phyloP scores from a whole-genome alignment of 64 coral and sea anemone species.

The Montipora foliosa region DNA sequence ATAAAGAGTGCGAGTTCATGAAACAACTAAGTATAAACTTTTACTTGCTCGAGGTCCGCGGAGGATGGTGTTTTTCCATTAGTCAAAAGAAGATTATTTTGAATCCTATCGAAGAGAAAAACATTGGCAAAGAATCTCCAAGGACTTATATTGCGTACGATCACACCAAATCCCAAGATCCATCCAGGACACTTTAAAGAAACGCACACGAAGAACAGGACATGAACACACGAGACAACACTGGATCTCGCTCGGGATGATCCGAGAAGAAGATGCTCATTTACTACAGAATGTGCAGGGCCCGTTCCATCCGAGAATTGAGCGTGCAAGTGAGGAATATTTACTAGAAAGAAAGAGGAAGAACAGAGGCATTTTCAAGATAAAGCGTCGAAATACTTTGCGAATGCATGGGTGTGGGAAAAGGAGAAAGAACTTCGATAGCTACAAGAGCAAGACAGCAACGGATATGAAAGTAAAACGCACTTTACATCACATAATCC shows the following conservation, averaged over 20 bases:
- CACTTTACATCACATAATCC: not conserved
- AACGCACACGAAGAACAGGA: not conserved
- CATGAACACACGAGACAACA: not conserved
- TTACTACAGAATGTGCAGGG: not conserved
- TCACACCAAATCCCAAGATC: not conserved
- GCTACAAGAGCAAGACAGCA: not conserved
- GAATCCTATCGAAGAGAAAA: not conserved
- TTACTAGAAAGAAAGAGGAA: not conserved
- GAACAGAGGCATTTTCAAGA: not conserved
- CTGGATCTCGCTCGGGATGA: not conserved
- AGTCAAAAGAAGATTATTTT: conserved; percentile 1
- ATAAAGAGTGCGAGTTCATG: too few relatives aligned
- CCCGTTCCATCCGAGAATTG: not conserved
- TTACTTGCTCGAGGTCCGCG: not conserved
- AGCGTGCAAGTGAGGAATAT: not conserved
- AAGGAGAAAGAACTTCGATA: not conserved
- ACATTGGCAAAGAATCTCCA: not conserved
- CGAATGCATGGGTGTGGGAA: not conserved
- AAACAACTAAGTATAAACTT: too few relatives aligned
- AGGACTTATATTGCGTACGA: conserved; percentile 28
- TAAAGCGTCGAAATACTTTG: not conserved
- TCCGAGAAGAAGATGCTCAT: not conserved
- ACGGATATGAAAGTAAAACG: not conserved
- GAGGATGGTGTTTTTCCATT: conserved; percentile 23
- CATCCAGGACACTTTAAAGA: conserved; percentile 3